Conservation (phyloP, 2,888 invertebrate species). For the Hirtodrosophila histrioides region DNA sequence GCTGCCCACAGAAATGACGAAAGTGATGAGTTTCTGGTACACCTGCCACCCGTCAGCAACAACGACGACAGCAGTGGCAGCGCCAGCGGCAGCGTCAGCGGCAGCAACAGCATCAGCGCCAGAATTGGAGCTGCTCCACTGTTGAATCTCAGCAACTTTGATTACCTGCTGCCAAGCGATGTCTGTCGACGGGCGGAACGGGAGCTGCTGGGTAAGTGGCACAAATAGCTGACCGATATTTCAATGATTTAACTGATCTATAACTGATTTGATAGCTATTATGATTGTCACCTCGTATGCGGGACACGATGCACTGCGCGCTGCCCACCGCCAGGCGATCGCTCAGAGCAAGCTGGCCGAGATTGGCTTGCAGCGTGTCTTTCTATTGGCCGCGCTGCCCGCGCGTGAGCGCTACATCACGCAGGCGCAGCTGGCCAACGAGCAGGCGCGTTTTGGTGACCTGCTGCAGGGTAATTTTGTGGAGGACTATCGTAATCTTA, state of each 20-base stretch:
- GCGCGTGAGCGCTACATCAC: constrained; percentile 85
- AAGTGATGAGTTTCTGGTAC: constrained; percentile 75
- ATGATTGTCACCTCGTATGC: constrained; percentile 91
- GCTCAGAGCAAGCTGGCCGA: constrained; percentile 86
- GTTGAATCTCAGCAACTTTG: constrained; percentile 79
- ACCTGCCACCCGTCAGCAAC: constrained; percentile 39
- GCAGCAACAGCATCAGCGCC: background rate
- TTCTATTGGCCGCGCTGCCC: constrained; percentile 88
- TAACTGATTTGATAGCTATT: constrained; percentile 67
- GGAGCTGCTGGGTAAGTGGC: constrained; percentile 78
- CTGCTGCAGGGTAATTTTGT: constrained; percentile 90
- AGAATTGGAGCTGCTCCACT: constrained; percentile 42
- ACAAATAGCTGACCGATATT: background rate
- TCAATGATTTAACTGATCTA: background rate
- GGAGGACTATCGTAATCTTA: constrained; percentile 92
- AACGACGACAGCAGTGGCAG: constrained; percentile 13
- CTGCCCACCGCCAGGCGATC: constrained; percentile 89
- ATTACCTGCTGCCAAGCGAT: constrained; percentile 74
- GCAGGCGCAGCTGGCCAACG: constrained; percentile 87
- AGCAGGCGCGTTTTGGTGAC: constrained; percentile 88
- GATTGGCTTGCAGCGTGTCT: constrained; percentile 88
- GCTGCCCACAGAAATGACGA: constrained; percentile 11
- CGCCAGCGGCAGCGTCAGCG: constrained; percentile 1
- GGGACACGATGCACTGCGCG: constrained; percentile 89
- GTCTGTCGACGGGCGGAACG: constrained; percentile 73